Conservation (phyloP, 2,113 vertebrate species). For the Chamaetylas fuelleborni region DNA sequence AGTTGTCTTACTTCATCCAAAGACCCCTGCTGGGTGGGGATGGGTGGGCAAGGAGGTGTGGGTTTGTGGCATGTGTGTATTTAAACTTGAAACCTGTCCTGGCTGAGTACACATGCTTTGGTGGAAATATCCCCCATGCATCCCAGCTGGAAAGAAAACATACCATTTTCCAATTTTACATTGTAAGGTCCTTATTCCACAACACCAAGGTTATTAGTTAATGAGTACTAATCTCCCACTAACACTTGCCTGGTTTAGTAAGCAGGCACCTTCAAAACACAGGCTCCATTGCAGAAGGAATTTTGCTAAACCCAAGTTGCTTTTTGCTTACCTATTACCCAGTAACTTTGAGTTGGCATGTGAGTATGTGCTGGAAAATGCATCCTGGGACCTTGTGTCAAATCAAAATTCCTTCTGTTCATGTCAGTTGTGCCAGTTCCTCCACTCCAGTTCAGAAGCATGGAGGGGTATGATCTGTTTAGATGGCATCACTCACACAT, state of each 20-base stretch:
- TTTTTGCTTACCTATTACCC: neutral
- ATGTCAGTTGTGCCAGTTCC: neutral
- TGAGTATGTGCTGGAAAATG: neutral
- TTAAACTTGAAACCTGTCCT: no score
- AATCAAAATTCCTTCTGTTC: neutral
- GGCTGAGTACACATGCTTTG: no score
- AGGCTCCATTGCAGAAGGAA: neutral
- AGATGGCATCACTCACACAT: neutral
- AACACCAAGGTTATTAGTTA: conserved; percentile 42
- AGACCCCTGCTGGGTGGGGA: no score
- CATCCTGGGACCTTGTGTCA: neutral
- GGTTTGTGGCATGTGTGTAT: no score
- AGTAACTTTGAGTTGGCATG: neutral
- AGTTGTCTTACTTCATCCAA: no score
- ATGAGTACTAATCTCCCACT: conserved; percentile 54
- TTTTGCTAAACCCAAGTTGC: neutral
- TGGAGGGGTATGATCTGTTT: neutral
- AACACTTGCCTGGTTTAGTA: neutral
- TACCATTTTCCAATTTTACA: no score
- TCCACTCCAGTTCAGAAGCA: neutral
- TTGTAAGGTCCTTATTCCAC: no score
- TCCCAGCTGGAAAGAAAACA: no score
- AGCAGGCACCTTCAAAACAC: conserved; percentile 4
- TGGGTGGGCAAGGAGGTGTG: no score
- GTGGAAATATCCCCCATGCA: no score